Base-by-base conservation (phyloP, 2,888 invertebrate genomes). In the Hoplodrina blanda region DNA sequence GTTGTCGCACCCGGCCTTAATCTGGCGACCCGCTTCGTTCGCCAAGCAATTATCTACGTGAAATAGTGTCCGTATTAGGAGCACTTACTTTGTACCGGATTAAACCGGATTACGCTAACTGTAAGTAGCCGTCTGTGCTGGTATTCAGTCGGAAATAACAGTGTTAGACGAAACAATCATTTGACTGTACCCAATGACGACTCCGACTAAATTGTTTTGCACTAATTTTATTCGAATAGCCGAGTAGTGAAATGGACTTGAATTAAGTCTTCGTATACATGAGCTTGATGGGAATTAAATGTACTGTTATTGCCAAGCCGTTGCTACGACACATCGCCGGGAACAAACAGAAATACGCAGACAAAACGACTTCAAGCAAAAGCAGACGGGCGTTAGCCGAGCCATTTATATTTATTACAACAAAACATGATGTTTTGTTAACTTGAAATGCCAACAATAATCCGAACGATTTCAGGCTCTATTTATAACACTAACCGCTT, bases 41-140 rank as follows among this genome's bases (percentile, higher is more conserved):
- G 91, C 92, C 91, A 90, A 91, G 92, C 94, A 95, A 95, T 95
- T 95, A 95, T 94, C 94, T 93, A 91, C 90, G 91, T 93, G 91
- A 95, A 95, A 94, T 95, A 93, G 92, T 92, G 92, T 87, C 89
- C 85, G 92, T 91, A 93, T 94, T 94, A 93, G 91, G 82, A 91
- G 90, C 92, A 92, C 92, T 94, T 93, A 94, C 93, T 93, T 92
- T 88, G 92, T 91, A 89, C 90, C 76, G 90, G 93, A 91, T 95
- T 92, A 91, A 91, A 89, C 85, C 78, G 91, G 94, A 93, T 95
- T 92, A 94, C 88, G 87, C 87, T 88, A 90, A 90, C 91, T 88
- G 90, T 92, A 92, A 94, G 91, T 93, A 91, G 91, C 90, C 87
- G 80, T 87, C 85, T 86, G 87, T 86, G 82, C 80, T 85, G 86